Conservation (phyloP, 2,113 vertebrate species). For the Crypturellus undulatus region DNA sequence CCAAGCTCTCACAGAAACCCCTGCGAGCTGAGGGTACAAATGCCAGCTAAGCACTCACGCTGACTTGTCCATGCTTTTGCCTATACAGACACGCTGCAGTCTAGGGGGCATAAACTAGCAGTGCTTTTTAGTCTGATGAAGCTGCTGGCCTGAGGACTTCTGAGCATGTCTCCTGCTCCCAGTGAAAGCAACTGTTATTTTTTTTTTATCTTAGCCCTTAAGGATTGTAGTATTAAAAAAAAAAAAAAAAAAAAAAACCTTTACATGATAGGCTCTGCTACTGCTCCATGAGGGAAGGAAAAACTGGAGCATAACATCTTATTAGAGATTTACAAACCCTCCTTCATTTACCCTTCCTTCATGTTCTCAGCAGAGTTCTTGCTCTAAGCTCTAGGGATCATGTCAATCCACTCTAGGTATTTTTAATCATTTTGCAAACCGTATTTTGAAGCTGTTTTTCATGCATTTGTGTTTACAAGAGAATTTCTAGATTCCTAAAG, state of each 20-base stretch:
- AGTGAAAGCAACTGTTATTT: not conserved
- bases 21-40: fast-evolving
- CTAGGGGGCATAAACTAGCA: not conserved
- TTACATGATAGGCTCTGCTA: not conserved
- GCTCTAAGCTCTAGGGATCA: not conserved
- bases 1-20: fast-evolving
- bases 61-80: not conserved
- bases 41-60: fast-evolving
- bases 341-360: not conserved
- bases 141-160: not conserved
- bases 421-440: not conserved
- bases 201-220: not conserved
- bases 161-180: not conserved
- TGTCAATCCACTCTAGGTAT: not conserved
- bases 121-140: not conserved
- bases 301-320: not conserved
- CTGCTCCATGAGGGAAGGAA: not conserved
- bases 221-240: too few relatives aligned
- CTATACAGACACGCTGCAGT: not conserved
- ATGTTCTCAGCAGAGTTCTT: not conserved
- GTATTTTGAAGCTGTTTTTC: not conserved
- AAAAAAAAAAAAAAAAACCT: not conserved
- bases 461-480: not conserved
- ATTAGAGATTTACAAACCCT: not conserved
- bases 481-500: not conserved